Evolutionary conservation across 2,888 invertebrate species (phyloP).

Genomic region (Smittia sp.): DNA sequence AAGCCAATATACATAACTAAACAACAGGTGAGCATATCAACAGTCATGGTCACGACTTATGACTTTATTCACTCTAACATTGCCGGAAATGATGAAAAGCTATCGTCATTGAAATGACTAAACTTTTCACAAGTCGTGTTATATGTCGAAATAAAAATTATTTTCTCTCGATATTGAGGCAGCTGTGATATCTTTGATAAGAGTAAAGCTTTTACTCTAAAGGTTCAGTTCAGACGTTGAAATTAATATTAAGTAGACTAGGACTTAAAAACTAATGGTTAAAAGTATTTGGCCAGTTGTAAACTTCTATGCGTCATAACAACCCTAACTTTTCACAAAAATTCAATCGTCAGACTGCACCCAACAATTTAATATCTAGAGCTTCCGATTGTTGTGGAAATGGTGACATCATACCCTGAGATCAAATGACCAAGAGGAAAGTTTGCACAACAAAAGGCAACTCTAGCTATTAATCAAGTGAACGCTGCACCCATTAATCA

Average conservation of each 20-base stretch:
- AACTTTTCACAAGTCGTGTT: not conserved
- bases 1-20: slow-evolving; percentile 97
- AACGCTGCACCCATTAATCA: slow-evolving; percentile 24
- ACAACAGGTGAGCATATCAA: slow-evolving; percentile 73
- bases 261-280: too few relatives aligned
- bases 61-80: not conserved
- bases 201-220: too few relatives aligned
- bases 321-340: too few relatives aligned
- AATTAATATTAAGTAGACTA: too few relatives aligned
- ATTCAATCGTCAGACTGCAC: too few relatives aligned
- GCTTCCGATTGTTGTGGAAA: not conserved
- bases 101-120: not conserved
- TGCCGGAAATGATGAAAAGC: not conserved
- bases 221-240: too few relatives aligned
- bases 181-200: too few relatives aligned
- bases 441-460: not conserved
- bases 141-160: slow-evolving; percentile 6
- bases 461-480: not conserved
- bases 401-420: not conserved
- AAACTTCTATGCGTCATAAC: too few relatives aligned
- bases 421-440: not conserved
- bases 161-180: too few relatives aligned
- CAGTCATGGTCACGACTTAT: not conserved
- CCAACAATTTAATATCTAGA: too few relatives aligned
- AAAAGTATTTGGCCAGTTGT: too few relatives aligned